Conservation (phyloP, 2,888 invertebrate species). For the Pseudeuparius sepicola region DNA sequence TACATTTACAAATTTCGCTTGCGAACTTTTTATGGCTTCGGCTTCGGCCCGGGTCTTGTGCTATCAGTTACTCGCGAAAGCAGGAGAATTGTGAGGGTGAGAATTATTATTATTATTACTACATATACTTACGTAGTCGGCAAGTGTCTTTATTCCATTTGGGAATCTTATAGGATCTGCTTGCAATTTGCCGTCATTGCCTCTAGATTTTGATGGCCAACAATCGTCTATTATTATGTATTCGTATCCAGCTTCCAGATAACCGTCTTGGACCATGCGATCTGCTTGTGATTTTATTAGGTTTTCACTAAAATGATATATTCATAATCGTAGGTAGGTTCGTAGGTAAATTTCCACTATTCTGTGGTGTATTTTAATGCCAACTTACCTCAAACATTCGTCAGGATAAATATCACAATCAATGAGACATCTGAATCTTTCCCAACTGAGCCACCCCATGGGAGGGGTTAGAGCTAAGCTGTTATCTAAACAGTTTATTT, state of each 20-base stretch:
- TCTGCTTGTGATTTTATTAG: conserved; percentile 45
- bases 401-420: conserved; percentile 52
- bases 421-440: conserved; percentile 51
- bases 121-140: conserved; percentile 44
- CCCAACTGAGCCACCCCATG: conserved; percentile 65
- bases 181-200: conserved; percentile 39
- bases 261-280: conserved; percentile 46
- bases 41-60: too few species aligned
- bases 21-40: too few species aligned
- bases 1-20: too few species aligned
- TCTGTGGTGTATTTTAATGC: too few species aligned
- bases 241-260: conserved; percentile 47
- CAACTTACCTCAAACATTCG: conserved; percentile 58
- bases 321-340: too few species aligned
- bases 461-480: conserved; percentile 56
- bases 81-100: not conserved
- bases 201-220: conserved; percentile 44
- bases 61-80: too few species aligned
- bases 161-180: conserved; percentile 49
- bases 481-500: conserved; percentile 41
- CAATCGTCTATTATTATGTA: conserved; percentile 50
- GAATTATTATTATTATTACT: not conserved
- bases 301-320: conserved; percentile 40
- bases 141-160: conserved; percentile 45
- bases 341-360: too few species aligned